Conservation (phyloP, 92 coral and sea anemone genomes). For the Paragorgia papillata region DNA sequence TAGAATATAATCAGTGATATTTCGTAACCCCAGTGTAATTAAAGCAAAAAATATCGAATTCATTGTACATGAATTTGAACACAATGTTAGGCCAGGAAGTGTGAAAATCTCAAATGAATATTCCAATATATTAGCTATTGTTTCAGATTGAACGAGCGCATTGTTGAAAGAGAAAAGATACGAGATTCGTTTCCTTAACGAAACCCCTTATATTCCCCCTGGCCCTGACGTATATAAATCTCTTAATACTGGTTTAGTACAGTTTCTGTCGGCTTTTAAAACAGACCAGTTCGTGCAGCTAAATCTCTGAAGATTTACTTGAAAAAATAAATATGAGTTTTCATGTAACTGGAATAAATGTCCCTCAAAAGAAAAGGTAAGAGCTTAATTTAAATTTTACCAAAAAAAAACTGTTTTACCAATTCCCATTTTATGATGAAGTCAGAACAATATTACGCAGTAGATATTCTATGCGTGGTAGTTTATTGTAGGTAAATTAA, state of each 20-base stretch:
- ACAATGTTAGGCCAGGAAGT: neutral
- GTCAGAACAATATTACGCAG: too few species aligned
- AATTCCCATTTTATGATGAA: too few species aligned
- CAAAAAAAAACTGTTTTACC: too few species aligned
- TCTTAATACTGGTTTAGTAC: neutral
- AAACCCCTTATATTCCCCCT: neutral
- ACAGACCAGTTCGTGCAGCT: neutral
- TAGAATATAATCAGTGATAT: neutral
- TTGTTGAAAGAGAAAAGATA: neutral
- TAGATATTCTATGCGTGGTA: too few species aligned
- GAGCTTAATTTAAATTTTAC: too few species aligned
- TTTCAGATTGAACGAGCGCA: neutral
- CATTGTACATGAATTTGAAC: neutral
- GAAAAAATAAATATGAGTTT: slow-evolving; percentile 15
- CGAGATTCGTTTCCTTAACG: neutral
- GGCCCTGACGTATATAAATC: too few species aligned
- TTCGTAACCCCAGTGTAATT: neutral
- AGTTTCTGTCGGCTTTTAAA: neutral
- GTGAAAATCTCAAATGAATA: neutral
- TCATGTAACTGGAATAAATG: slow-evolving; percentile 26
- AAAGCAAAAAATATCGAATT: neutral
- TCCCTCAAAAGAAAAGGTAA: slow-evolving; percentile 36
- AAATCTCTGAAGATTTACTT: neutral
- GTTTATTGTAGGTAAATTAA: too few species aligned
- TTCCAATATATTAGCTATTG: neutral